Conservation (phyloP, 2,113 vertebrate species). For the Chloropsis hardwickii region DNA sequence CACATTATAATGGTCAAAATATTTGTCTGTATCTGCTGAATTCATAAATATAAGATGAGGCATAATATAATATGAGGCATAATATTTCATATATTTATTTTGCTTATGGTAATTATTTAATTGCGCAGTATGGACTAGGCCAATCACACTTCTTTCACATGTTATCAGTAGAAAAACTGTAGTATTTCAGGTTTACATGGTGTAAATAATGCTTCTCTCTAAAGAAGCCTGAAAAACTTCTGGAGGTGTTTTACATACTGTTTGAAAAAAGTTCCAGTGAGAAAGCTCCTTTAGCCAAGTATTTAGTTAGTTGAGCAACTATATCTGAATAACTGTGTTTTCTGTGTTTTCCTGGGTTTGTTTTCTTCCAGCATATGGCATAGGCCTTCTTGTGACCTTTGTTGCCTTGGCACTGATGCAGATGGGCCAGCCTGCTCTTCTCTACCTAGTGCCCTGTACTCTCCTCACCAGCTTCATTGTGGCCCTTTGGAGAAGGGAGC, state of each 20-base stretch:
- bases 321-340: rapidly evolving
- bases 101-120: not conserved
- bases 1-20: not conserved
- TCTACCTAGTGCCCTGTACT: slow-evolving; percentile 96
- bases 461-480: slow-evolving; percentile 87
- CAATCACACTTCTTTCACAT: not conserved
- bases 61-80: not conserved
- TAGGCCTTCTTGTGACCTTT: slow-evolving; percentile 94
- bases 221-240: not conserved
- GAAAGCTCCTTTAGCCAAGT: not conserved
- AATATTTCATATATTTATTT: not conserved
- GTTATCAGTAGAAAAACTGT: not conserved
- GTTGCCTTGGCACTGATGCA: slow-evolving; percentile 92
- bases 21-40: not conserved
- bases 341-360: not conserved
- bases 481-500: slow-evolving; percentile 90
- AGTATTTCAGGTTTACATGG: not conserved
- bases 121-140: not conserved
- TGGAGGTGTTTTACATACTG: not conserved
- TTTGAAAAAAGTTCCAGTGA: not conserved
- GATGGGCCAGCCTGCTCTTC: slow-evolving; percentile 91
- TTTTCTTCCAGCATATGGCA: slow-evolving; percentile 81
- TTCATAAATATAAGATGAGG: not conserved
- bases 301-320: not conserved
- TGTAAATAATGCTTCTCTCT: not conserved